These are phyloP conservation scores for Podiceps cristatus DNA, from an alignment of 2,113 vertebrate genomes.

Conservation along the genomic window DNA sequence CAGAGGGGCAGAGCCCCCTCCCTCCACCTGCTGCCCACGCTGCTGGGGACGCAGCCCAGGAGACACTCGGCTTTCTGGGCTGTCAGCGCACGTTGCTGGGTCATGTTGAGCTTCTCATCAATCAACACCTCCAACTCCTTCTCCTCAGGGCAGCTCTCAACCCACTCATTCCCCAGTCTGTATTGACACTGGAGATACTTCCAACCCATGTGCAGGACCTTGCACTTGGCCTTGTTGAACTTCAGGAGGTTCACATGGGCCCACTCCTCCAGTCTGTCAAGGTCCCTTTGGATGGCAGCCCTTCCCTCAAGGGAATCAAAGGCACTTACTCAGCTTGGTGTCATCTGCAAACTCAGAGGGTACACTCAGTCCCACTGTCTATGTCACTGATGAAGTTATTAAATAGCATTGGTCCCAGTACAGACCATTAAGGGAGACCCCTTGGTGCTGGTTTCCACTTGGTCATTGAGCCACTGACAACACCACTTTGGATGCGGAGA, in stretches of 20 bases:
- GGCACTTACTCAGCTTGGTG: not conserved
- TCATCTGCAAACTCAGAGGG: not conserved
- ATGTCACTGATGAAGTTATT: not conserved
- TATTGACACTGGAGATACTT: too few species aligned
- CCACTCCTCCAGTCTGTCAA: not conserved
- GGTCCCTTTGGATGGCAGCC: not conserved
- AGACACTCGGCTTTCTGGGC: rapidly evolving
- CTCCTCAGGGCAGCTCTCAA: not conserved
- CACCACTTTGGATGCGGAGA: not conserved
- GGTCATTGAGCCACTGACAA: not conserved
- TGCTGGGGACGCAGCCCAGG: not conserved
- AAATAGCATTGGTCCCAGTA: not conserved
- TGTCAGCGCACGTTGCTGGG: rapidly evolving
- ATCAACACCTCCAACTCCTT: not conserved
- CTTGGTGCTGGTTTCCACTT: not conserved
- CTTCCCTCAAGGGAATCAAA: not conserved
- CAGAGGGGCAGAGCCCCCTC: not conserved
- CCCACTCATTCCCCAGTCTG: not conserved
- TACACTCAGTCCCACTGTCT: not conserved
- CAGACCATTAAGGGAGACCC: not conserved
- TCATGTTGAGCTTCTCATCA: not conserved
- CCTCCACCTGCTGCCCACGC: rapidly evolving
- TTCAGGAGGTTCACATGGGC: not conserved
- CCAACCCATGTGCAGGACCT: rapidly evolving
- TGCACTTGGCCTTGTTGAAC: not conserved